Conservation (phyloP, 2,888 invertebrate genomes). For the Lasioglossum morio region DNA sequence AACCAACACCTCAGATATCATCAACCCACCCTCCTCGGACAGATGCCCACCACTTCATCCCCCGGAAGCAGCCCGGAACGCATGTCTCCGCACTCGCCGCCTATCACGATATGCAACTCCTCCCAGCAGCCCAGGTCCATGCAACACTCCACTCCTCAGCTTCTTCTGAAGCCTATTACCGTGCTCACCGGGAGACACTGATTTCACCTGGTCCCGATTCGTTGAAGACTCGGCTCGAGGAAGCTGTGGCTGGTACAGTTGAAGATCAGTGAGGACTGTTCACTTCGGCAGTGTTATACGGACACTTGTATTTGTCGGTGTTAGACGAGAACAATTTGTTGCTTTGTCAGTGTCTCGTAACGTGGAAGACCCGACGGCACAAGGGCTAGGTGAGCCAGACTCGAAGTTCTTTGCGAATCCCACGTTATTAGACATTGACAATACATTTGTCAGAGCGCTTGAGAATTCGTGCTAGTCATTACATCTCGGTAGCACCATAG, state of each 20-base stretch:
- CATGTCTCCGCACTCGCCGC: conserved; percentile 83
- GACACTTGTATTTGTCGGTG: neutral
- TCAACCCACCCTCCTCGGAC: conserved; percentile 72
- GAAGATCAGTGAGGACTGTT: neutral
- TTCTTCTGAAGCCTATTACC: conserved; percentile 82
- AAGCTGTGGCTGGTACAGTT: neutral
- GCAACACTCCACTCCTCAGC: conserved; percentile 82
- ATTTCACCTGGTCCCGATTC: conserved; percentile 37
- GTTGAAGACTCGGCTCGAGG: neutral
- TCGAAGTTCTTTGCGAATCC: too few relatives aligned
- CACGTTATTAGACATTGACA: too few relatives aligned
- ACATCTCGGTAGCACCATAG: neutral
- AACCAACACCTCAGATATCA: conserved; percentile 72
- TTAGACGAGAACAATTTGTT: too few relatives aligned
- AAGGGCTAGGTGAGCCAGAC: too few relatives aligned
- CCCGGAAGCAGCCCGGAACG: conserved; percentile 86
- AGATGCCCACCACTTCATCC: conserved; percentile 79
- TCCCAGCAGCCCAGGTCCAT: conserved; percentile 81
- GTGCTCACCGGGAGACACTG: conserved; percentile 82
- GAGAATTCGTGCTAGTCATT: conserved; percentile 1
- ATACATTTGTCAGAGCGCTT: neutral
- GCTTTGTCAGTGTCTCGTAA: too few relatives aligned
- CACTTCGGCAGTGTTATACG: neutral
- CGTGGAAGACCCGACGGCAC: too few relatives aligned
- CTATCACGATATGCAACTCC: conserved; percentile 85